Percentiles rank a stretch among this genome's conserved stretches.
phyloP scores from a whole-genome alignment of 1,140 invertebrate species.

The Potamilus streckersoni region DNA sequence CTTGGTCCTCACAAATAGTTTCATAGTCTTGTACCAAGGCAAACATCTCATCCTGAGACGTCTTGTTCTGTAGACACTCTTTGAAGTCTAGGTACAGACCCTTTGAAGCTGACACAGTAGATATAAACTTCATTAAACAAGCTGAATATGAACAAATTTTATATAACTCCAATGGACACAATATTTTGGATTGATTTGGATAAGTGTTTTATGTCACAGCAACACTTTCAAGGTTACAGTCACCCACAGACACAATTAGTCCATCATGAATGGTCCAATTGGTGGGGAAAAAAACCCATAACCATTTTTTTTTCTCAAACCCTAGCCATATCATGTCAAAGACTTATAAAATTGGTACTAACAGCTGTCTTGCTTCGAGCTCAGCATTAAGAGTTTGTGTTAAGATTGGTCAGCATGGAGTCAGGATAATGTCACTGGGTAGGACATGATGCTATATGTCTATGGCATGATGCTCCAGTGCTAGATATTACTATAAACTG shows the following conservation, averaged over 20 bases:
- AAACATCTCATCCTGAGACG: constrained; percentile 45
- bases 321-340: too few relatives aligned
- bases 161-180: not conserved
- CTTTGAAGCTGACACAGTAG: constrained; percentile 42
- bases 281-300: not conserved
- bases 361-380: too few relatives aligned
- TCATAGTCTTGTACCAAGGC: constrained; percentile 52
- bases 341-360: too few relatives aligned
- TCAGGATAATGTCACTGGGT: too few relatives aligned
- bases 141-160: not conserved
- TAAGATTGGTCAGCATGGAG: too few relatives aligned
- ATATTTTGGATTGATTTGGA: too few relatives aligned
- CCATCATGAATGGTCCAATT: not conserved
- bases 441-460: too few relatives aligned
- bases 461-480: too few relatives aligned
- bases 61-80: constrained; percentile 35
- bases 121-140: not conserved
- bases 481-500: too few relatives aligned
- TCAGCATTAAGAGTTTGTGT: too few relatives aligned
- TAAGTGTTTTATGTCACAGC: too few relatives aligned
- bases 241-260: not conserved
- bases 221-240: not conserved
- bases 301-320: too few relatives aligned
- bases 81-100: constrained; percentile 55
- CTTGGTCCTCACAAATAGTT: constrained; percentile 51